Evolutionary conservation across 92 coral and sea anemone species (phyloP).

Genomic region (Isaurus tuberculatus): DNA sequence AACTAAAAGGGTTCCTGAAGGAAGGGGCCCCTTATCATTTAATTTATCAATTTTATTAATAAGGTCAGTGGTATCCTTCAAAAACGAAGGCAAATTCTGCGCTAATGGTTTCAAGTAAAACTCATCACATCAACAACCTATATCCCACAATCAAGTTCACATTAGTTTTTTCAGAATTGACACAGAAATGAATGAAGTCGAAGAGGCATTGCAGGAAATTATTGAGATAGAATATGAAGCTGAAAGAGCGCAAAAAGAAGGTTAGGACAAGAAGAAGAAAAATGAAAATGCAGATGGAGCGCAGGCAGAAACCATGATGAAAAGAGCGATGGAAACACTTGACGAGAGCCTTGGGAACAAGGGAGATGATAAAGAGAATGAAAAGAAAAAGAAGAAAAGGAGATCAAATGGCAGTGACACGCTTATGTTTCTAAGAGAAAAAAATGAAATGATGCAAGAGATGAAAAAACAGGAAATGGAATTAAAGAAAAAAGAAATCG

Average conservation of each 20-base stretch:
- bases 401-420: constrained; percentile 48
- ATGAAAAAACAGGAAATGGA: too few species aligned
- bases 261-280: constrained; percentile 31
- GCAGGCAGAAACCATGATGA: constrained; percentile 43
- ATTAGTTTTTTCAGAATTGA: too few species aligned
- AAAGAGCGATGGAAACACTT: constrained; percentile 45
- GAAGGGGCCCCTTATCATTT: too few species aligned
- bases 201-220: constrained; percentile 55
- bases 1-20: too few species aligned
- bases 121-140: too few species aligned
- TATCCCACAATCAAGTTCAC: too few species aligned
- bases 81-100: too few species aligned
- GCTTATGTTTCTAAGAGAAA: constrained; percentile 30
- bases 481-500: too few species aligned
- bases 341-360: constrained; percentile 28
- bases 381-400: too few species aligned
- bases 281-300: constrained; percentile 18
- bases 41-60: too few species aligned
- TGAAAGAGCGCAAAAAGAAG: constrained; percentile 39
- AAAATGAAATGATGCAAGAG: constrained; percentile 10
- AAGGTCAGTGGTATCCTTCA: too few species aligned
- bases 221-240: constrained; percentile 58
- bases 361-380: constrained; percentile 41
- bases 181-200: constrained; percentile 51
- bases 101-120: too few species aligned